Evolutionary conservation across 2,888 invertebrate species (phyloP).

Genomic region (Lycophotia porphyrea): DNA sequence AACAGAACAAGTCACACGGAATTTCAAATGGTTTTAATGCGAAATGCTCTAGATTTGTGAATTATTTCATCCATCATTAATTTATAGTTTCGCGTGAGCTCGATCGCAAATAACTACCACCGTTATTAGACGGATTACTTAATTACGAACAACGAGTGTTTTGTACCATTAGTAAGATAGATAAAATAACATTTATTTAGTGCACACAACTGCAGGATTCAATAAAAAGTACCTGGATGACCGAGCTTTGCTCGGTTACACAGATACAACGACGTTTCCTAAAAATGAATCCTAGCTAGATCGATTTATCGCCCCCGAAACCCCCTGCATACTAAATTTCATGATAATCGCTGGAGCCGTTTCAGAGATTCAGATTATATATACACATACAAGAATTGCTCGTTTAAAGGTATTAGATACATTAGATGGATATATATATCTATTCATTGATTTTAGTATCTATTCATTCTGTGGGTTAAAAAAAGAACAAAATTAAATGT

Average conservation of each 20-base stretch:
- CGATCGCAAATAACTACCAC: not conserved
- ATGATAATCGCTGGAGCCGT: no score
- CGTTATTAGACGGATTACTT: not conserved
- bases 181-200: not conserved
- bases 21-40: conserved; percentile 4
- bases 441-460: no score
- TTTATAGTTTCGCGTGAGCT: conserved; percentile 4
- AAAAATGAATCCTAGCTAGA: no score
- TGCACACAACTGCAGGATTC: not conserved
- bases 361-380: no score
- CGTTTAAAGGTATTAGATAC: no score
- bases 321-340: no score
- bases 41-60: conserved; percentile 11
- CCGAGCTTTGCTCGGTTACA: no score
- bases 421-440: no score
- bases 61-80: conserved; percentile 24
- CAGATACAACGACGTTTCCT: no score
- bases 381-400: no score
- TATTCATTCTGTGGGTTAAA: not conserved
- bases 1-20: not conserved
- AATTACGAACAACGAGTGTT: not conserved
- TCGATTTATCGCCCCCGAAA: no score
- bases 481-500: not conserved
- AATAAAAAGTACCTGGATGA: no score
- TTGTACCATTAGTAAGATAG: not conserved